These are phyloP conservation scores for Corydoras sp. DNA, from an alignment of 2,113 vertebrate genomes.

Conservation along the genomic window DNA sequence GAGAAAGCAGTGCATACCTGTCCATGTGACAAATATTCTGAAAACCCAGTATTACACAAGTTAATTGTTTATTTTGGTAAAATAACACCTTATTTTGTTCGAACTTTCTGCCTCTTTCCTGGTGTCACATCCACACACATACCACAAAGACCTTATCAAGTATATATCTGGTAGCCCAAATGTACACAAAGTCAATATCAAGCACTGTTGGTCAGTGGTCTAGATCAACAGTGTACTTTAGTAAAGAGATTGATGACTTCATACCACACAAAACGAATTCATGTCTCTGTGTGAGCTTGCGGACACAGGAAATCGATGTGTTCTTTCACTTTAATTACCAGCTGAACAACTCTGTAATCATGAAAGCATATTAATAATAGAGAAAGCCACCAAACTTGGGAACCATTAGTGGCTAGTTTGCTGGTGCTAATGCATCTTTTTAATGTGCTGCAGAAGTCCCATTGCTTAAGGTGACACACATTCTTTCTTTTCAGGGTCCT, in stretches of 20 bases:
- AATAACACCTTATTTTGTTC: too few species aligned
- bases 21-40: too few species aligned
- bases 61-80: too few species aligned
- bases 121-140: too few species aligned
- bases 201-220: background rate
- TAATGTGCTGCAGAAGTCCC: slow-evolving; percentile 43
- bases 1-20: too few species aligned
- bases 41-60: too few species aligned
- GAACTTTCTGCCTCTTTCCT: too few species aligned
- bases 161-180: too few species aligned
- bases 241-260: slow-evolving; percentile 29
- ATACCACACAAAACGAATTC: slow-evolving; percentile 28
- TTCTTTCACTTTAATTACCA: slow-evolving; percentile 42
- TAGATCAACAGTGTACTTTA: slow-evolving; percentile 18
- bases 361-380: slow-evolving; percentile 47
- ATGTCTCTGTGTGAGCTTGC: slow-evolving; percentile 14
- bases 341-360: slow-evolving; percentile 43
- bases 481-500: slow-evolving; percentile 27
- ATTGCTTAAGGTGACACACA: slow-evolving; percentile 47
- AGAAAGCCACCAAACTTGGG: slow-evolving; percentile 40
- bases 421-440: slow-evolving; percentile 45
- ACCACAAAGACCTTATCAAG: too few species aligned
- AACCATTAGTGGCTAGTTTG: slow-evolving; percentile 36
- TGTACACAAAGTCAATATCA: too few species aligned
- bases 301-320: slow-evolving; percentile 38